phyloP scores from a whole-genome alignment of 1,140 invertebrate genomes.

The Varroa destructor region DNA sequence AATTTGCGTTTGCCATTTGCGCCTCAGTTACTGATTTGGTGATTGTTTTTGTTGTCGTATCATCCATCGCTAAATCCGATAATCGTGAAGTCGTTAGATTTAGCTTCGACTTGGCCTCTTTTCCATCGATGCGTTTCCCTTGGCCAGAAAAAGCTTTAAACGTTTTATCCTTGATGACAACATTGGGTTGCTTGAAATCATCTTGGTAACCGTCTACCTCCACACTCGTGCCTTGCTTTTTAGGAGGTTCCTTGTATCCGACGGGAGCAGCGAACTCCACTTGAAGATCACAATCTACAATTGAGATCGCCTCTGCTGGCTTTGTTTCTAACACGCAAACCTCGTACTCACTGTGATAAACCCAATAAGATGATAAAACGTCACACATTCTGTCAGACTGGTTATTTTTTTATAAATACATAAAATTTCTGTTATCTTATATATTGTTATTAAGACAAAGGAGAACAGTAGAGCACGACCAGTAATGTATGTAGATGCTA shows the following conservation, averaged over 20 bases:
- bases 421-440: background rate
- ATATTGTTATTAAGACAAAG: background rate
- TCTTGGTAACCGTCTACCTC: background rate
- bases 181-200: constrained; percentile 3
- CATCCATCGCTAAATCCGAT: background rate
- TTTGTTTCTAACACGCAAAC: constrained; percentile 23
- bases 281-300: constrained; percentile 23
- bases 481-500: too few relatives aligned
- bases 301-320: constrained; percentile 7
- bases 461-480: background rate
- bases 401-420: background rate
- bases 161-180: background rate
- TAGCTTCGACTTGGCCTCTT: background rate
- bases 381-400: background rate
- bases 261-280: constrained; percentile 26
- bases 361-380: background rate
- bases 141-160: background rate
- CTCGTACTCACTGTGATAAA: background rate
- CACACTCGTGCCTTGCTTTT: background rate
- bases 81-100: too few relatives aligned
- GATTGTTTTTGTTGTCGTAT: background rate
- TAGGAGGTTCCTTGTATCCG: constrained; percentile 27
- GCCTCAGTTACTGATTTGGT: background rate
- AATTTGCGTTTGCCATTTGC: too few relatives aligned
- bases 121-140: background rate